Evolutionary conservation across 2,113 vertebrate genomes (phyloP), one percentile per base, ranked within the genome.

Genomic region (Misgurnus mizolepis): DNA sequence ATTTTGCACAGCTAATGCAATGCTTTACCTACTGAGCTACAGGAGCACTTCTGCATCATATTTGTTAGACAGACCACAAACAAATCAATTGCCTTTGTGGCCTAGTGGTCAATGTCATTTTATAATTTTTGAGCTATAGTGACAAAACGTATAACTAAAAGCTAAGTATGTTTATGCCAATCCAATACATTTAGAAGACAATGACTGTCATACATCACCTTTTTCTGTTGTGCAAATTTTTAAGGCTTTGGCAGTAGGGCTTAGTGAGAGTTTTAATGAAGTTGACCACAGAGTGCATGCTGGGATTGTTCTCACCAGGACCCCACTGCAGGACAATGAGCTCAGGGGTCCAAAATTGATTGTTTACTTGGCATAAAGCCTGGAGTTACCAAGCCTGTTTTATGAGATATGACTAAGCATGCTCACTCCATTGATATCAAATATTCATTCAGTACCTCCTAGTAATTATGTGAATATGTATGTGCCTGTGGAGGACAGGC

Each of bases 401-500:
- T 10, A 67, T 15, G 17, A 79, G 86, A 82, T 85, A 82, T 83
- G 78, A 64, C 72, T 69, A 70, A 79, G 68, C 71, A 79, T 66
- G 47, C 72, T 55, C 53, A 39, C 67, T 67, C 61, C 67, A 78
- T 65, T 76, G 14, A 74, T 80, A 82, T 81, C 12, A 79, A 75
- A 79, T 83, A 82, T 85, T 75, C 62, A 81, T 79, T 60, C 34
- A 27, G 7, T 66, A 58, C 56, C 41, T 82, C 14, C 5, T 47
- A 53, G 53, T 68, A 72, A 80, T 79, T 80, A 67, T 60, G 68
- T 40, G 66, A 75, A 65, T 68, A 55, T 78, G 62, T 66, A 39
- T 65, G 18, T 17, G 79, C 43, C 67, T 65, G 43, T 66, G 15
- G 22, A 17, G 67, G 34, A 17, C 15, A 8, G 15, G 34, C 45